Base-by-base conservation (phyloP, 2,888 invertebrate genomes). In the Pristionchus entomophagus region DNA sequence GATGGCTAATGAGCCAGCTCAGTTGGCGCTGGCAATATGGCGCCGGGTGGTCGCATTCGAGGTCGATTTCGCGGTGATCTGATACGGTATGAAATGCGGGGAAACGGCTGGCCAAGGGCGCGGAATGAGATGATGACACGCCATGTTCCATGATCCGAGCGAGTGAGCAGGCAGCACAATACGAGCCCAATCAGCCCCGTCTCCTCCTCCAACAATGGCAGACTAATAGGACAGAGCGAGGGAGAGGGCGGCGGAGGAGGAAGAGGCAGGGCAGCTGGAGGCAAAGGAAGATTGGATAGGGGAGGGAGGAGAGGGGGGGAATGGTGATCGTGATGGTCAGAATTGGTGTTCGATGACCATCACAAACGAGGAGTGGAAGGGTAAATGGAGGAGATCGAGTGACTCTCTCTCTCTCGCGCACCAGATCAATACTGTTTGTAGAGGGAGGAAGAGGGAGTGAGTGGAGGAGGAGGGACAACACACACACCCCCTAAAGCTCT, bases 361-460 rank as follows among this genome's bases (percentile, higher is more conserved):
- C 41, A 19, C 19, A 17, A 12, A 14, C 22, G 6, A 65, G 1
- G 22, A 6, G 65, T 32, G 65, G 59, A 38, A 29, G 65, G 35
- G 65, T 59, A 65, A 35, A 29, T 32, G 35, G 22, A 35, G 65
- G 22, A 73, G 41, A 45, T 41, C 41, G 41, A 73, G 73, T 73
- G 41, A 73, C 73, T 65, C 65, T 59, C 59, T 59, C 56, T n/a
- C 56, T 62, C 62, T 69, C 73, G 73, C 73, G 73, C 73, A 73
- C 73, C 45, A 73, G 73, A 73, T 73, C 73, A 73, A 73, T 73
- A 73, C 73, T 73, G 73, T 73, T 73, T 73, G 73, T 14, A 17
- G 41, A 45, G 65, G 65, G 10, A 14, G 45, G 45, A 6, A 14
- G 45, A 6, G 45, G 45, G 41, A 41, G 73, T 73, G 73, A 41